phyloP scores from a whole-genome alignment of 2,888 invertebrate species.

The Merodon equestris region DNA sequence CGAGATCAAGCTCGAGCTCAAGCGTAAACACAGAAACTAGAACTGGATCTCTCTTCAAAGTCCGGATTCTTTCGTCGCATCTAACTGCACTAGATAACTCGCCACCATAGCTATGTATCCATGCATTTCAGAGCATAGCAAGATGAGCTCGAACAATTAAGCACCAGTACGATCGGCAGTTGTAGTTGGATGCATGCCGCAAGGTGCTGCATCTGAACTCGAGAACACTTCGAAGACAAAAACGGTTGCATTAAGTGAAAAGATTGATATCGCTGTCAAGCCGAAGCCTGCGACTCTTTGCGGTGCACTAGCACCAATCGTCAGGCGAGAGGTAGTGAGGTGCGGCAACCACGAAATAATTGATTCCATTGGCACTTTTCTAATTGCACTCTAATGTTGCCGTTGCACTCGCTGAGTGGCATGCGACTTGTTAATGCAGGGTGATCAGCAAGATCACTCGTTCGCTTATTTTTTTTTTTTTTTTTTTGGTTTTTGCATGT shows the following conservation, averaged over 20 bases:
- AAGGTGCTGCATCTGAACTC: conserved; percentile 42
- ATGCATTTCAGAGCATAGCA: conserved; percentile 23
- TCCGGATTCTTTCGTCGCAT: conserved; percentile 37
- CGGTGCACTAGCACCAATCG: conserved; percentile 15
- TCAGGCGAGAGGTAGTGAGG: no score
- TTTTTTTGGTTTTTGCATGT: conserved; percentile 4
- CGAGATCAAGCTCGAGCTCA: conserved; percentile 16
- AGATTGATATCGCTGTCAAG: conserved; percentile 66
- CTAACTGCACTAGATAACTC: conserved; percentile 55
- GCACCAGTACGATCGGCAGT: conserved; percentile 14
- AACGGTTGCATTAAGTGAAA: conserved; percentile 41
- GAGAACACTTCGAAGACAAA: conserved; percentile 5
- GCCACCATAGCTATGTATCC: background rate
- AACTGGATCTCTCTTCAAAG: conserved; percentile 38
- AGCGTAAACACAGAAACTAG: background rate
- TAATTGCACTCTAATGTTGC: conserved; percentile 62
- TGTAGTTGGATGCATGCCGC: no score
- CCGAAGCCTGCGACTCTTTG: conserved; percentile 36
- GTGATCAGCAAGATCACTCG: conserved; percentile 36
- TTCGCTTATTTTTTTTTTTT: no score
- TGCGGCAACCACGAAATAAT: conserved; percentile 55
- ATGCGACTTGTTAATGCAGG: conserved; percentile 52
- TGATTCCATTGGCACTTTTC: conserved; percentile 68
- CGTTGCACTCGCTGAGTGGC: conserved; percentile 38
- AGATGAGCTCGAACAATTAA: conserved; percentile 65